phyloP scores from a whole-genome alignment of 2,888 invertebrate species.

The Tribolium freemani region DNA sequence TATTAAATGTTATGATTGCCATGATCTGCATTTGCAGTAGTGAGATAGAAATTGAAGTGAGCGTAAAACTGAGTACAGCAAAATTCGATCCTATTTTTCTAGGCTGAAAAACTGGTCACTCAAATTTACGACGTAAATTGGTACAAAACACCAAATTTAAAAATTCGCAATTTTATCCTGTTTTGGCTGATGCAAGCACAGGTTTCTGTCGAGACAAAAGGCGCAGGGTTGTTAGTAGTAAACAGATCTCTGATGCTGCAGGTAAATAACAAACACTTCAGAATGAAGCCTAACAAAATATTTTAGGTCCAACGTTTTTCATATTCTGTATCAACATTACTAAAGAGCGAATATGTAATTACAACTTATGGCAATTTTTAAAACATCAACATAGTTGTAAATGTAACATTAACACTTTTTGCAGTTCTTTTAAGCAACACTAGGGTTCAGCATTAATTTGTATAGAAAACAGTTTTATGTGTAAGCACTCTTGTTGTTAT shows the following conservation, averaged over 20 bases:
- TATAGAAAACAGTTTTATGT: too few species aligned
- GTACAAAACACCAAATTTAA: neutral
- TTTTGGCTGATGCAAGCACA: slow-evolving; percentile 4
- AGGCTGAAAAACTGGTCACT: neutral
- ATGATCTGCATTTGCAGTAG: neutral
- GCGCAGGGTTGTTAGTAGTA: neutral
- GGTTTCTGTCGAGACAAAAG: neutral
- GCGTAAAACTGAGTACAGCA: neutral
- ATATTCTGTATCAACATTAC: neutral
- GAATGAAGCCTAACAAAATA: neutral
- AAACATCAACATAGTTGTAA: too few species aligned
- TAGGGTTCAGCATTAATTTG: too few species aligned
- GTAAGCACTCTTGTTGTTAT: too few species aligned
- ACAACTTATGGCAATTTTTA: too few species aligned
- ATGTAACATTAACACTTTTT: too few species aligned
- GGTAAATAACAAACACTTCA: neutral
- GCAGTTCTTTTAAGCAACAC: too few species aligned
- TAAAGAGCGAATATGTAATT: neutral
- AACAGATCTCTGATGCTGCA: neutral
- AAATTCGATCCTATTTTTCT: neutral
- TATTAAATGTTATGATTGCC: neutral
- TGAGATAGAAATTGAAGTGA: neutral
- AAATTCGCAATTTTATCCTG: neutral
- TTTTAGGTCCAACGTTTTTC: neutral
- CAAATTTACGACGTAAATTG: neutral